Percentiles rank a stretch among this genome's conserved stretches.
These are phyloP conservation scores for Lethrus apterus DNA, from an alignment of 1,140 invertebrate species.

Conservation along the genomic window DNA sequence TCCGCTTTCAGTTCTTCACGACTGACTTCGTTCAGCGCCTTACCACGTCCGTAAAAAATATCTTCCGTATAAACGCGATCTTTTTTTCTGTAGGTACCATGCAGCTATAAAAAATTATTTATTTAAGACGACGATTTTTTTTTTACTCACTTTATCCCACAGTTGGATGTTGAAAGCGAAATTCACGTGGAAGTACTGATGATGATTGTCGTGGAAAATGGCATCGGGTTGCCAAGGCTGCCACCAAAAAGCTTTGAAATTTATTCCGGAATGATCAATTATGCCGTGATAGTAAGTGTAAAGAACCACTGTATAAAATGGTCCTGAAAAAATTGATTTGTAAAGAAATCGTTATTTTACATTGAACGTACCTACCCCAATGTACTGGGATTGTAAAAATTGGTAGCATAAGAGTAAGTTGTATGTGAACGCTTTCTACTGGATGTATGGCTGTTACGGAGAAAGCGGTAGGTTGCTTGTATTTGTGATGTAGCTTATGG, in stretches of 20 bases:
- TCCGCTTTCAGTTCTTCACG: conserved; percentile 43
- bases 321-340: conserved; percentile 42
- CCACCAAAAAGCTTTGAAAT: conserved; percentile 67
- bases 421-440: conserved; percentile 55
- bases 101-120: conserved; percentile 46
- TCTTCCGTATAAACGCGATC: conserved; percentile 61
- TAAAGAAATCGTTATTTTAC: neutral
- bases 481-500: conserved; percentile 68
- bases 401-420: conserved; percentile 48
- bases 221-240: conserved; percentile 69
- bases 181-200: conserved; percentile 71
- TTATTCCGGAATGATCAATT: conserved; percentile 67
- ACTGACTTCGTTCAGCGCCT: conserved; percentile 42
- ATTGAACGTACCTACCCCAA: conserved; percentile 55
- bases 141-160: conserved; percentile 55
- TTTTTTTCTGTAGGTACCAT: conserved; percentile 57
- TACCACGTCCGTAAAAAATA: conserved; percentile 54
- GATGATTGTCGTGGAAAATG: conserved; percentile 70
- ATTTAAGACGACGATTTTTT: neutral
- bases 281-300: conserved; percentile 70
- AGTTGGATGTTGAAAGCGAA: conserved; percentile 62
- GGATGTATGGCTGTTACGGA: conserved; percentile 69
- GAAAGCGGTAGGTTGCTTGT: conserved; percentile 68
- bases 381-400: conserved; percentile 54
- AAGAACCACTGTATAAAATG: conserved; percentile 48